Evolutionary conservation across 35 echinoderm and acorn worm species (phyloP).

Genomic region (Heliocidaris tuberculata): DNA sequence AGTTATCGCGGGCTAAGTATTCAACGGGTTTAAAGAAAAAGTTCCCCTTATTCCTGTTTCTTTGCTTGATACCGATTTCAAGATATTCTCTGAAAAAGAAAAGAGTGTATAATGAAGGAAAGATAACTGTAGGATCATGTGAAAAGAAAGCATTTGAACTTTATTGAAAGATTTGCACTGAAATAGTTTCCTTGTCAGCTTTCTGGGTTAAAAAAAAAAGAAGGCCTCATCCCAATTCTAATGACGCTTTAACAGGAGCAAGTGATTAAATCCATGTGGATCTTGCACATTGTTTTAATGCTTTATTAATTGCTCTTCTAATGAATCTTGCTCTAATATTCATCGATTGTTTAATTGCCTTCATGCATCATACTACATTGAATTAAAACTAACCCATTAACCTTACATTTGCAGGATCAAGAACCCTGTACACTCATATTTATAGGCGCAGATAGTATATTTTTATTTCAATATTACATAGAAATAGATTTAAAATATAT

Average conservation of each 20-base stretch:
- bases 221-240: background rate
- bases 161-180: background rate
- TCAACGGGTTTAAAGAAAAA: too few relatives aligned
- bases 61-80: too few relatives aligned
- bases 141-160: background rate
- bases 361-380: background rate
- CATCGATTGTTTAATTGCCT: background rate
- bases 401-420: background rate
- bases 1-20: too few relatives aligned
- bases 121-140: background rate
- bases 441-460: background rate
- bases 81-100: too few relatives aligned
- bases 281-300: background rate
- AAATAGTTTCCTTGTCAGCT: background rate
- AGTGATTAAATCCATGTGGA: background rate
- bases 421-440: background rate
- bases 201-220: background rate
- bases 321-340: background rate
- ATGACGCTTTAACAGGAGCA: background rate
- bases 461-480: background rate
- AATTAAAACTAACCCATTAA: background rate
- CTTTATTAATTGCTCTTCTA: background rate
- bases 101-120: background rate
- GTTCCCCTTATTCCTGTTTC: too few relatives aligned
- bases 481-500: background rate